Base-by-base conservation (phyloP, 23 tunicate species). In the Trididemnum clinides region DNA sequence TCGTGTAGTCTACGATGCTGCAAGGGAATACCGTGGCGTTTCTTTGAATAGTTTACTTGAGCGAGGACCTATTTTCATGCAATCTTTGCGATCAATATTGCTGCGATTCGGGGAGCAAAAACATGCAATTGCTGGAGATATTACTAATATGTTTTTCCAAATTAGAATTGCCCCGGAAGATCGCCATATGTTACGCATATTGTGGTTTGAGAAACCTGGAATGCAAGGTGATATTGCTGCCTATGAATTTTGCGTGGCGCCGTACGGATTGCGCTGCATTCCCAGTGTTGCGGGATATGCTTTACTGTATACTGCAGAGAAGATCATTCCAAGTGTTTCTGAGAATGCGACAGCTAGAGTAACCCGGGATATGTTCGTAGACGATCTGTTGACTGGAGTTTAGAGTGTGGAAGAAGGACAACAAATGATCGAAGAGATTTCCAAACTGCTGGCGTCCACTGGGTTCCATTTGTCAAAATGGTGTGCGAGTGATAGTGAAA, bases 51-150 rank as follows among this genome's bases (percentile, higher is more conserved):
- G 37, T 5, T 6, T 66, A 37, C n/a, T 66, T 15, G 75, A 3
- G 6, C 30, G 37, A 66, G 75, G 75, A 10, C 75, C 75, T 3
- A 66, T 66, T 66, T 66, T 66, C 37, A 29, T 66, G 75, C 75
- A 66, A 23, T 29, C 75, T 3, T 23, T 66, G 6, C 37, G 10
- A 20, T 66, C 37, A 29, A 31, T 31, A 4, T 31, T 66, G 37
- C 31, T 66, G 5, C 37, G 75, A 3, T 66, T 66, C n/a, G 75
- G 75, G 30, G 75, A 32, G 75, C 30, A 31, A n/a, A 29, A 66
- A 31, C 31, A 31, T n/a, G 75, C 37, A 29, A 29, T 66, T 29
- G 75, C 37, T 5, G n/a, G 75, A 15, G 75, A 66, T 23, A 66
- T 66, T 28, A 6, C 36, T 2, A 66, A 66, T 66, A 66, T 66